These are phyloP conservation scores for Scatophagus argus DNA, from an alignment of 2,113 vertebrate genomes.

Conservation along the genomic window DNA sequence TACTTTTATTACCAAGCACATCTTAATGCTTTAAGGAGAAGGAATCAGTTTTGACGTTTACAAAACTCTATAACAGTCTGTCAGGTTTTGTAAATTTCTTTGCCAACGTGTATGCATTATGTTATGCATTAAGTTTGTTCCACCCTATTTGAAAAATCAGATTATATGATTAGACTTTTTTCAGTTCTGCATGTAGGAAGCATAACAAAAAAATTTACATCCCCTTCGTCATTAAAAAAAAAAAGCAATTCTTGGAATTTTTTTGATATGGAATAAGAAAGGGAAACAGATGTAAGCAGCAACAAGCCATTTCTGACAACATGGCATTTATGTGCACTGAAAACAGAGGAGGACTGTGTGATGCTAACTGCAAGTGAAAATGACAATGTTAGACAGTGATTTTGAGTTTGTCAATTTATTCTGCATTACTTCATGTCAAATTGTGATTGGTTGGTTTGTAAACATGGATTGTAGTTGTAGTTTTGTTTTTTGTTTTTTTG, in stretches of 20 bases:
- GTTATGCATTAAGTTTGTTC: neutral
- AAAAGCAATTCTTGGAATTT: neutral
- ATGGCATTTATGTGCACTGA: neutral
- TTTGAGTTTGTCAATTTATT: neutral
- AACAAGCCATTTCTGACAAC: neutral
- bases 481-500: neutral
- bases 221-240: neutral
- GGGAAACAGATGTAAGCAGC: neutral
- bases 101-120: neutral
- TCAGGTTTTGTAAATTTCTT: constrained; percentile 18
- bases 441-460: neutral
- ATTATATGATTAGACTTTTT: neutral
- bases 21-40: constrained; percentile 27
- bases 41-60: constrained; percentile 29
- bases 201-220: neutral
- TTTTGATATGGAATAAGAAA: constrained; percentile 10
- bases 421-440: neutral
- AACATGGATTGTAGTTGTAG: neutral
- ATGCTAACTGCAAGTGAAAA: neutral
- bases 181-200: neutral
- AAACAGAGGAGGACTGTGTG: neutral
- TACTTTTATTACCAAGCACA: constrained; percentile 37
- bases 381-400: neutral
- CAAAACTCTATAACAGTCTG: constrained; percentile 5
- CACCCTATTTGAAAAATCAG: neutral